phyloP scores from a whole-genome alignment of 2,888 invertebrate genomes.

The Epinotia demarniana region DNA sequence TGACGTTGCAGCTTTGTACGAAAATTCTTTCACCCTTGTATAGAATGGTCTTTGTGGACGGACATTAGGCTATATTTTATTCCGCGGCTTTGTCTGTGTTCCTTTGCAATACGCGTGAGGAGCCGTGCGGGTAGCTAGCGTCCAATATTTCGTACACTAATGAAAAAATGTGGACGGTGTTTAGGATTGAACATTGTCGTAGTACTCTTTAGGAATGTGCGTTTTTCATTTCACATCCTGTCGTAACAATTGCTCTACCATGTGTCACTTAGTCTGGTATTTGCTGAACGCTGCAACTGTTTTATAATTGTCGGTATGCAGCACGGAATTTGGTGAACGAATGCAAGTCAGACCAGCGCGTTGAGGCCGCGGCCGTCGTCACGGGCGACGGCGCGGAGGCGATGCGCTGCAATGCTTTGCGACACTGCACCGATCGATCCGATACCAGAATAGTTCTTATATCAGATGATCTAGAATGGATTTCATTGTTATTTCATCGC shows the following conservation, averaged over 20 bases:
- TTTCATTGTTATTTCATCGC: constrained; percentile 26
- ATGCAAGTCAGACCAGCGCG: constrained; percentile 23
- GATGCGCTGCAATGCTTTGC: constrained; percentile 37
- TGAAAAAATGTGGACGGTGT: background rate
- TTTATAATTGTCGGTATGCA: constrained; percentile 14
- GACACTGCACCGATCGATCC: constrained; percentile 36
- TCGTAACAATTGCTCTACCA: constrained; percentile 3
- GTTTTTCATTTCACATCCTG: constrained; percentile 5
- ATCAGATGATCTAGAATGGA: constrained; percentile 36
- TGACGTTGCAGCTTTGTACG: no score
- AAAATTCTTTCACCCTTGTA: no score
- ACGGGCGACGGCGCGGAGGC: constrained; percentile 33
- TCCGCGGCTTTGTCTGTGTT: no score
- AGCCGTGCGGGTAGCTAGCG: background rate
- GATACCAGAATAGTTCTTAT: constrained; percentile 34
- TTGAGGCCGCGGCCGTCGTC: constrained; percentile 26
- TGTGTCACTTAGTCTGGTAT: constrained; percentile 3
- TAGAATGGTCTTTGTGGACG: no score
- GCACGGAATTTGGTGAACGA: constrained; percentile 7
- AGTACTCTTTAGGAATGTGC: constrained; percentile 4
- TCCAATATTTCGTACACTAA: background rate
- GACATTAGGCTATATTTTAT: no score
- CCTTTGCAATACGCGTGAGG: no score
- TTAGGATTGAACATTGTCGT: background rate
- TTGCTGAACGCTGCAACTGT: constrained; percentile 6